Conservation (phyloP, 2,797 vertebrate genomes). For the Notolepis coatsorum region DNA sequence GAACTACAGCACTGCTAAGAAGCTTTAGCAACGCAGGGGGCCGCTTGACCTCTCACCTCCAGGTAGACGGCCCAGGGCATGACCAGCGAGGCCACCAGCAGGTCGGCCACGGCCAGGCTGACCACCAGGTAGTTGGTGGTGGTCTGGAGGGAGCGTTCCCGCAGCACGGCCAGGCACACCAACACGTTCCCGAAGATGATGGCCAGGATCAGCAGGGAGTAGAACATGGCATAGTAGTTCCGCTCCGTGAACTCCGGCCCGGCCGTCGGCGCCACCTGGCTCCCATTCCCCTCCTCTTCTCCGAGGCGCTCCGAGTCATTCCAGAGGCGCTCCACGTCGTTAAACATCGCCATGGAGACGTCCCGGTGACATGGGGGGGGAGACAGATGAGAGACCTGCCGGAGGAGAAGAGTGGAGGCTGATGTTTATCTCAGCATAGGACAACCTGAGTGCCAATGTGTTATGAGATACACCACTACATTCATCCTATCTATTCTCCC, state of each 20-base stretch:
- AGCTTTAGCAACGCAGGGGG: conserved; percentile 31
- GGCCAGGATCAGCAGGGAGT: conserved; percentile 89
- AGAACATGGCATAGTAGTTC: conserved; percentile 90
- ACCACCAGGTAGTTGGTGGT: conserved; percentile 97
- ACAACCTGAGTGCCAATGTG: neutral
- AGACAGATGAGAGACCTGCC: conserved; percentile 60
- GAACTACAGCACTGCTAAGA: neutral
- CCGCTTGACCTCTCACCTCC: conserved; percentile 86
- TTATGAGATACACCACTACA: neutral
- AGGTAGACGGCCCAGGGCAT: conserved; percentile 97
- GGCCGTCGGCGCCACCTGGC: conserved; percentile 27
- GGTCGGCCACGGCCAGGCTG: conserved; percentile 92
- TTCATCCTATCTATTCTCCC: neutral
- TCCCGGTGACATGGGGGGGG: conserved; percentile 67
- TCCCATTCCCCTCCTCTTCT: conserved; percentile 72
- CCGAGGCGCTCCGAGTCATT: conserved; percentile 76
- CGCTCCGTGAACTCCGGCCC: conserved; percentile 52
- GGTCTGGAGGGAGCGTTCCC: conserved; percentile 89
- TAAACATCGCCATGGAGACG: conserved; percentile 84
- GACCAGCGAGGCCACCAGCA: conserved; percentile 92
- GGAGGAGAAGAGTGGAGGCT: conserved; percentile 11
- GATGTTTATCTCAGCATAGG: neutral
- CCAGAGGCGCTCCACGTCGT: conserved; percentile 73
- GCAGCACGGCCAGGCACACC: conserved; percentile 92
- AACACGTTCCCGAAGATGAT: conserved; percentile 94